phyloP scores from a whole-genome alignment of 2,888 invertebrate species.

The Amphipyra berbera region DNA sequence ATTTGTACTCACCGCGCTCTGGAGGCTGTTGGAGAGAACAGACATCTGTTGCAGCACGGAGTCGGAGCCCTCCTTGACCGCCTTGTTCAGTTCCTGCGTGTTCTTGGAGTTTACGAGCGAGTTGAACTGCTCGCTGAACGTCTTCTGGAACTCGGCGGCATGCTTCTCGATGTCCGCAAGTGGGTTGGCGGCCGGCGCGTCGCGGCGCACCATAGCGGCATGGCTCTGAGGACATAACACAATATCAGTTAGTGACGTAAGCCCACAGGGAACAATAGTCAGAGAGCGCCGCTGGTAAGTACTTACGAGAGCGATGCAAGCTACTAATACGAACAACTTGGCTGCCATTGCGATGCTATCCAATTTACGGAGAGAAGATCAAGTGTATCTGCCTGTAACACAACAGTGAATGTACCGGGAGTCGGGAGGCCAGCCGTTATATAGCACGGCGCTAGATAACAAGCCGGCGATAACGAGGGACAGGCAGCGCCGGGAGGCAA shows the following conservation, averaged over 20 bases:
- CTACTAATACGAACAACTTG: constrained; percentile 75
- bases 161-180: constrained; percentile 78
- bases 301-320: constrained; percentile 83
- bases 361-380: constrained; percentile 24
- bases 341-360: constrained; percentile 68
- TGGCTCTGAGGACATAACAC: constrained; percentile 64
- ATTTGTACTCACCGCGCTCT: constrained; percentile 77
- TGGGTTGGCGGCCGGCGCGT: constrained; percentile 62
- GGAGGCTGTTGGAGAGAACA: constrained; percentile 70
- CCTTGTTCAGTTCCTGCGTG: constrained; percentile 77
- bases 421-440: constrained; percentile 41
- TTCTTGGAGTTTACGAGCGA: constrained; percentile 76
- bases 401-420: constrained; percentile 65
- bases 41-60: constrained; percentile 74
- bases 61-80: constrained; percentile 78
- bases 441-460: constrained; percentile 55
- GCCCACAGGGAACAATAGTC: background rate
- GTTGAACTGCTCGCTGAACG: constrained; percentile 73
- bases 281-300: background rate
- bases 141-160: constrained; percentile 76
- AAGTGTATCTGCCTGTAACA: constrained; percentile 62
- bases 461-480: constrained; percentile 38
- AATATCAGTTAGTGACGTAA: background rate
- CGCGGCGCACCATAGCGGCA: constrained; percentile 75
- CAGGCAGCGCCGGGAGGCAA: constrained; percentile 33